Evolutionary conservation across 2,797 vertebrate species (phyloP).

Genomic region (Hemibagrus guttatus): DNA sequence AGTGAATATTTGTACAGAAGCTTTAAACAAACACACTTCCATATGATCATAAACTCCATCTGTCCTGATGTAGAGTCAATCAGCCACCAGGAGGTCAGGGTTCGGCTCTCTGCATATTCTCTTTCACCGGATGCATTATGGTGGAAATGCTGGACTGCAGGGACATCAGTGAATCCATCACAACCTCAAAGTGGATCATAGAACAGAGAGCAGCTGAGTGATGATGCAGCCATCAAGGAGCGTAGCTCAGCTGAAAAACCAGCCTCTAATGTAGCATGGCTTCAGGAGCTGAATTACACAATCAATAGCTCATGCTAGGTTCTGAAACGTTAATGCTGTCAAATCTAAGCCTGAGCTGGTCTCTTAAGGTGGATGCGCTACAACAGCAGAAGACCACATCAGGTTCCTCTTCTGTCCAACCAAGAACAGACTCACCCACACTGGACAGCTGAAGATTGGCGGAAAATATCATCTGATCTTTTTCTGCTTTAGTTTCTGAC

Average conservation of each 20-base stretch:
- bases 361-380: neutral
- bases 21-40: neutral
- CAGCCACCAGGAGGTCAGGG: neutral
- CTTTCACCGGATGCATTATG: conserved; percentile 48
- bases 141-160: conserved; percentile 38
- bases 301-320: conserved; percentile 51
- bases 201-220: conserved; percentile 55
- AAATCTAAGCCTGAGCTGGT: conserved; percentile 23
- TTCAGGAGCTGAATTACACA: conserved; percentile 49
- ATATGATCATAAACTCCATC: neutral
- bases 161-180: conserved; percentile 50
- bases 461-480: too few relatives aligned
- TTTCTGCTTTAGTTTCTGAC: neutral
- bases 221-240: conserved; percentile 49
- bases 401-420: too few relatives aligned
- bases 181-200: conserved; percentile 45
- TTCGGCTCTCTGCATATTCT: conserved; percentile 32
- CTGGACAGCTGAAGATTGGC: too few relatives aligned
- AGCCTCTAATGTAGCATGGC: conserved; percentile 48
- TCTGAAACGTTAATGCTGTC: conserved; percentile 48
- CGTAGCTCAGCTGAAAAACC: conserved; percentile 20
- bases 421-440: too few relatives aligned
- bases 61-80: neutral
- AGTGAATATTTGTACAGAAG: neutral
- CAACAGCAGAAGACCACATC: too few relatives aligned